Conservation (phyloP, 2,888 invertebrate species). For the Cetonia aurata region DNA sequence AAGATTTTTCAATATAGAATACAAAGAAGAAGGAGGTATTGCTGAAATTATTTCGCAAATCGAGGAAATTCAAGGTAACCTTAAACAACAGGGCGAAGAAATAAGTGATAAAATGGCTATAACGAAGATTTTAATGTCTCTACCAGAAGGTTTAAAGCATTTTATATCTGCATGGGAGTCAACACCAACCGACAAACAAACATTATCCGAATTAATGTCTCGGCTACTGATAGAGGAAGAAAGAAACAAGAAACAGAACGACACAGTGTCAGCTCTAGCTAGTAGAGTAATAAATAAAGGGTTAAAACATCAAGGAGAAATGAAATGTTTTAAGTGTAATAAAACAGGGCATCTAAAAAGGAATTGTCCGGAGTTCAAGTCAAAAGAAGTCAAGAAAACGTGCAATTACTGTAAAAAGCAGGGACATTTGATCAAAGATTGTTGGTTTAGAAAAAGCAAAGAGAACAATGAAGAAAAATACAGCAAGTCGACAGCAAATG, state of each 20-base stretch:
- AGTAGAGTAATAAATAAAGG: background rate
- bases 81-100: conserved; percentile 17
- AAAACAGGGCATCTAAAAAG: background rate
- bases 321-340: background rate
- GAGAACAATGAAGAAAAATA: too few relatives aligned
- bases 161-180: conserved; percentile 59
- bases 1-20: conserved; percentile 4
- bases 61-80: background rate
- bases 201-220: conserved; percentile 49
- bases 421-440: conserved; percentile 44
- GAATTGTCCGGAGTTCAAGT: conserved; percentile 26
- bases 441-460: conserved; percentile 39
- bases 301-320: conserved; percentile 8
- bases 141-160: conserved; percentile 58
- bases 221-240: conserved; percentile 32
- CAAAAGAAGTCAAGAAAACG: conserved; percentile 10
- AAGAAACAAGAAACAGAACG: conserved; percentile 8
- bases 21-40: background rate
- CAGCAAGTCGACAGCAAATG: conserved; percentile 9
- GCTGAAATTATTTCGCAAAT: background rate
- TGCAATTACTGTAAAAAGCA: conserved; percentile 48
- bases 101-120: conserved; percentile 26
- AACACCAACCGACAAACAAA: conserved; percentile 47
- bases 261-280: background rate
- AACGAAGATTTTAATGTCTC: conserved; percentile 57